Conservation (phyloP, 2,888 invertebrate genomes). For the Argyresthia goedartella region DNA sequence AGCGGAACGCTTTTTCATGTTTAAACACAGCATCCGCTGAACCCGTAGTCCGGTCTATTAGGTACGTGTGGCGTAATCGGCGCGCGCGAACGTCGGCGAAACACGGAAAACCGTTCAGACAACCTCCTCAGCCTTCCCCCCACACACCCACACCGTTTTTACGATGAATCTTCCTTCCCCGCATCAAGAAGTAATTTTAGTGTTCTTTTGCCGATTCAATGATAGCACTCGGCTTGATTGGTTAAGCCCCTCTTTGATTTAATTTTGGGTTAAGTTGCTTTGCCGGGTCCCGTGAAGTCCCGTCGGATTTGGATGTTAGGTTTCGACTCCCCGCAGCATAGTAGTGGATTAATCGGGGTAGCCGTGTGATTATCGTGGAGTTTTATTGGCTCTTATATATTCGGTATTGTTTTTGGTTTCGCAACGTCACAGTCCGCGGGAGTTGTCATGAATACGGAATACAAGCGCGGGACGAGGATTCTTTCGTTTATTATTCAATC, state of each 20-base stretch:
- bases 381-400: not conserved
- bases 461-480: slow-evolving; percentile 67
- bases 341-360: not conserved
- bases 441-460: slow-evolving; percentile 69
- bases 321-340: not conserved
- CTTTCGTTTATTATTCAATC: slow-evolving; percentile 72
- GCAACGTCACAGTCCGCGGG: slow-evolving; percentile 15
- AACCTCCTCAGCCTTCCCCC: slow-evolving; percentile 28
- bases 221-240: slow-evolving; percentile 70
- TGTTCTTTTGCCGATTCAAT: slow-evolving; percentile 71
- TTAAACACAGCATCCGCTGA: slow-evolving; percentile 59
- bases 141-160: slow-evolving; percentile 53
- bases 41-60: slow-evolving; percentile 38
- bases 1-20: slow-evolving; percentile 67
- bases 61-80: slow-evolving; percentile 62
- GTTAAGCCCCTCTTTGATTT: slow-evolving; percentile 70
- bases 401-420: not conserved
- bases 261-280: slow-evolving; percentile 67
- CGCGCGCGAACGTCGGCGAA: slow-evolving; percentile 53
- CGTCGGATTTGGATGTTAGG: slow-evolving; percentile 42
- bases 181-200: slow-evolving; percentile 71
- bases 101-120: slow-evolving; percentile 71
- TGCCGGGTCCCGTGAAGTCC: slow-evolving; percentile 54
- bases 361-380: not conserved
- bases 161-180: slow-evolving; percentile 71